Percentiles rank a stretch among this genome's conserved stretches.
Conservation (phyloP, 1,140 invertebrate species). For the Pogonognathellus flavescens region DNA sequence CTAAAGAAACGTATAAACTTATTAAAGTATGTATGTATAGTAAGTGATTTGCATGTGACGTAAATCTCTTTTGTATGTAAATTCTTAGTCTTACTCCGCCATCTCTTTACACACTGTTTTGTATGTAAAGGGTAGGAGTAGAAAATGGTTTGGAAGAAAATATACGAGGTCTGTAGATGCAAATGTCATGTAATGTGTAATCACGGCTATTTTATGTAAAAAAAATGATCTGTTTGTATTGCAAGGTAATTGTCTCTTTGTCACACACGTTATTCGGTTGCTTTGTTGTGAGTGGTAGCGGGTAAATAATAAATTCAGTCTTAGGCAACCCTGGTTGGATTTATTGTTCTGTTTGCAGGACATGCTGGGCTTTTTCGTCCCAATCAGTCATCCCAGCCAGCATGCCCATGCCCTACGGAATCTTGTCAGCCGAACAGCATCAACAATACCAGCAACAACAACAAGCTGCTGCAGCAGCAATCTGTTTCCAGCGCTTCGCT, state of each 20-base stretch:
- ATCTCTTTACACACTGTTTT: too few relatives aligned
- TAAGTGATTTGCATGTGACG: too few relatives aligned
- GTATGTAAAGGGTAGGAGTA: too few relatives aligned
- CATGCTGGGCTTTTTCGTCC: constrained; percentile 67
- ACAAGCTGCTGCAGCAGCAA: constrained; percentile 62
- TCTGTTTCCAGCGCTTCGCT: constrained; percentile 64
- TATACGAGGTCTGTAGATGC: too few relatives aligned
- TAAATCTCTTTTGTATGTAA: too few relatives aligned
- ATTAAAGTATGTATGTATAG: too few relatives aligned
- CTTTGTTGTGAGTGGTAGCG: constrained; percentile 25
- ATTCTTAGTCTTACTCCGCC: too few relatives aligned
- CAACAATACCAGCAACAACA: constrained; percentile 64
- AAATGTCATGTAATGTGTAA: too few relatives aligned
- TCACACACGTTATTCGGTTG: not conserved
- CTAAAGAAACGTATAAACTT: too few relatives aligned
- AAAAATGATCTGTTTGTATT: too few relatives aligned
- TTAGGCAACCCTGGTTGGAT: constrained; percentile 66
- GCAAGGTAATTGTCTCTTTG: not conserved
- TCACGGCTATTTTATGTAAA: too few relatives aligned
- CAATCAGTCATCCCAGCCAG: constrained; percentile 67
- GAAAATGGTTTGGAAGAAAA: too few relatives aligned
- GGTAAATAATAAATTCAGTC: constrained; percentile 40
- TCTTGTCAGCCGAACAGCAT: constrained; percentile 61
- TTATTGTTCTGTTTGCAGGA: constrained; percentile 64
- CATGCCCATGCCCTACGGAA: constrained; percentile 66